Percentiles rank a stretch among this genome's conserved stretches.
These are phyloP conservation scores for Orchesella cincta DNA, from an alignment of 1,140 invertebrate species.

Conservation along the genomic window DNA sequence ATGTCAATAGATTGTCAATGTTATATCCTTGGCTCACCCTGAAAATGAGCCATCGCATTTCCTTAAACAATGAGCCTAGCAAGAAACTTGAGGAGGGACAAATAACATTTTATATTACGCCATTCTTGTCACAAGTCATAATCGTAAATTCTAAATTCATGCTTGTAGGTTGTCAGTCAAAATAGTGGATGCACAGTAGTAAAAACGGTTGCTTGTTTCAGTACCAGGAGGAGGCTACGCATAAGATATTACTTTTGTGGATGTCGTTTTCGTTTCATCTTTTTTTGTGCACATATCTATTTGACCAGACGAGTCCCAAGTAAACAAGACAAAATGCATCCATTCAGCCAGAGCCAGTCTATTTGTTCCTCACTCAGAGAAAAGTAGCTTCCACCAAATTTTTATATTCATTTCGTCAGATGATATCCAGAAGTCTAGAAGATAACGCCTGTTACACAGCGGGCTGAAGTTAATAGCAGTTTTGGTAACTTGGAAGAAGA, in stretches of 20 bases:
- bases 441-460: too few species aligned
- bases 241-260: too few species aligned
- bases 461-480: not conserved
- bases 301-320: not conserved
- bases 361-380: not conserved
- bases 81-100: too few species aligned
- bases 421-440: not conserved
- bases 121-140: not conserved
- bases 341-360: not conserved
- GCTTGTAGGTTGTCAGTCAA: not conserved
- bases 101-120: too few species aligned
- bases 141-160: slow-evolving; percentile 16
- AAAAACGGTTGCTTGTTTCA: not conserved
- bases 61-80: too few species aligned
- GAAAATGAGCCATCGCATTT: too few species aligned
- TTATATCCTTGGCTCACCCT: too few species aligned
- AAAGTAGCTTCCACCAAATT: not conserved
- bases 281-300: not conserved
- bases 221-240: too few species aligned
- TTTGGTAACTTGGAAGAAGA: not conserved
- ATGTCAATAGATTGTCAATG: too few species aligned
- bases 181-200: not conserved
- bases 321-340: slow-evolving; percentile 12
- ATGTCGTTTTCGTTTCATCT: not conserved
- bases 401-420: not conserved